Evolutionary conservation across 2,888 invertebrate species (phyloP).

Genomic region (Tetranychus piercei): DNA sequence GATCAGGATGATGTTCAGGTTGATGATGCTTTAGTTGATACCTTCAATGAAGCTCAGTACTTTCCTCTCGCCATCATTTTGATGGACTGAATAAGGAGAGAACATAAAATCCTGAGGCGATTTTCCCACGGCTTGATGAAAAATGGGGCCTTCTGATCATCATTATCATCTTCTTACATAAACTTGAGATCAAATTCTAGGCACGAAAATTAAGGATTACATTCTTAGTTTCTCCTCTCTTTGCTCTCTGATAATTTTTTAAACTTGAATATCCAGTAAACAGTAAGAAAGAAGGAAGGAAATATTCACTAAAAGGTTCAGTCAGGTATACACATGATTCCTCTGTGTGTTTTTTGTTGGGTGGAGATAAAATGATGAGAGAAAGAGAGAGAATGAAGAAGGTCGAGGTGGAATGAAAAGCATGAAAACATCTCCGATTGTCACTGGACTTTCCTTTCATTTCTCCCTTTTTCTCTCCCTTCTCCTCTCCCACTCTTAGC

Average conservation of each 20-base stretch:
- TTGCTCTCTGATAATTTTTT: not conserved
- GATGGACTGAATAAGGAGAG: too few species aligned
- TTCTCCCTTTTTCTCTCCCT: not conserved
- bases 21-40: too few species aligned
- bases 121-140: not conserved
- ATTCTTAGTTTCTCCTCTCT: not conserved
- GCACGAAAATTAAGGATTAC: not conserved
- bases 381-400: too few species aligned
- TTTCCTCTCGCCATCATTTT: too few species aligned
- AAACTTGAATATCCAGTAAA: not conserved
- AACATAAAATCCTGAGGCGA: not conserved
- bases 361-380: too few species aligned
- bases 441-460: not conserved
- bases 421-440: too few species aligned
- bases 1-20: too few species aligned
- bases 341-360: too few species aligned
- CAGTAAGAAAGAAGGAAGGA: too few species aligned
- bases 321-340: too few species aligned
- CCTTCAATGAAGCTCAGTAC: too few species aligned
- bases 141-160: not conserved
- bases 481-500: not conserved
- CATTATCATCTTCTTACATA: not conserved
- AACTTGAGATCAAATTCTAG: not conserved
- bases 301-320: not conserved
- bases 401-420: too few species aligned